Evolutionary conservation across 2,888 invertebrate genomes (phyloP).

Genomic region (Noctua janthe): DNA sequence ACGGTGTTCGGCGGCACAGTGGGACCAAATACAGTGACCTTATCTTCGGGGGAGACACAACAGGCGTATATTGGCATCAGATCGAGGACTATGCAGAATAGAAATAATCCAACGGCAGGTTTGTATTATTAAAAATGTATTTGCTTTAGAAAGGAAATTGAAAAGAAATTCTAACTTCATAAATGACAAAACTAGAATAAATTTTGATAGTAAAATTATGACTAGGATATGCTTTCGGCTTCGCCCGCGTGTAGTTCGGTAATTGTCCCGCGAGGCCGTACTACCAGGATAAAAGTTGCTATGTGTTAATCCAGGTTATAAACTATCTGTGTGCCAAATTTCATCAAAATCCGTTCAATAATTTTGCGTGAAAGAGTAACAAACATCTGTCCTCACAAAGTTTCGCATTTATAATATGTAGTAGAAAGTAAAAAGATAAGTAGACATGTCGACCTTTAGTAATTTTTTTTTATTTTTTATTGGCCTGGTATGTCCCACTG

Average conservation of each 20-base stretch:
- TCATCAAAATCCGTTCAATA: neutral
- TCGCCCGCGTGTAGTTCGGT: neutral
- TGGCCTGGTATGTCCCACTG: too few relatives aligned
- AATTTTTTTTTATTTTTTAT: too few relatives aligned
- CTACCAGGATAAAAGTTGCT: neutral
- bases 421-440: neutral
- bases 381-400: neutral
- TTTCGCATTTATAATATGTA: neutral
- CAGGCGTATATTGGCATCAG: conserved; percentile 90
- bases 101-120: conserved; percentile 78
- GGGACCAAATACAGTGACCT: conserved; percentile 94
- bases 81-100: conserved; percentile 74
- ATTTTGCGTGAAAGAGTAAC: neutral
- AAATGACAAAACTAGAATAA: neutral
- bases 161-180: neutral
- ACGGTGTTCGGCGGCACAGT: conserved; percentile 95
- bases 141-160: neutral
- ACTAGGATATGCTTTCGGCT: neutral
- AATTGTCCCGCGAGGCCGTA: neutral
- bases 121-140: conserved; percentile 6
- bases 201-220: neutral
- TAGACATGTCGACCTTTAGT: neutral
- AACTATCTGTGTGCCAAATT: neutral
- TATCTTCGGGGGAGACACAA: conserved; percentile 91
- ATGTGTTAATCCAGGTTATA: neutral